phyloP scores from a whole-genome alignment of 2,888 invertebrate genomes.

The Litoditis marina region DNA sequence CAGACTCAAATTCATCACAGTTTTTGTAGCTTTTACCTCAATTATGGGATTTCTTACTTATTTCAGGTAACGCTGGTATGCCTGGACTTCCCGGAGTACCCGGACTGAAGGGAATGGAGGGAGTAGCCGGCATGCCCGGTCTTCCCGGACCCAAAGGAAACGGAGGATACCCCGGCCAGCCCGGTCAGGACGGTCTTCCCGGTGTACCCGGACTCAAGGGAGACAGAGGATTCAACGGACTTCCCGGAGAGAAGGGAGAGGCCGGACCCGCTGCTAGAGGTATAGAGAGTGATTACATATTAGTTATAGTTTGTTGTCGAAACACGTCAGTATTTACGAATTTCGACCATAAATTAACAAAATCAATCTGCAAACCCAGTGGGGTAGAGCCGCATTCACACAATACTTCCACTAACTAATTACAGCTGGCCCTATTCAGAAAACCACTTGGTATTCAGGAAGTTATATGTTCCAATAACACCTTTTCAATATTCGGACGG shows the following conservation, averaged over 20 bases:
- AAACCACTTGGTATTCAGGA: too few relatives aligned
- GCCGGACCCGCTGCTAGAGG: constrained; percentile 45
- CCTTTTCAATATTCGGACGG: too few relatives aligned
- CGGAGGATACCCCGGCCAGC: constrained; percentile 62
- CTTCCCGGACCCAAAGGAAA: constrained; percentile 60
- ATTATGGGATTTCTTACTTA: constrained; percentile 14
- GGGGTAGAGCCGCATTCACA: too few relatives aligned
- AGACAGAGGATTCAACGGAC: constrained; percentile 63
- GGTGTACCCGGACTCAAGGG: constrained; percentile 64
- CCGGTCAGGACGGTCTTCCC: constrained; percentile 59
- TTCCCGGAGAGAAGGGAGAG: constrained; percentile 65
- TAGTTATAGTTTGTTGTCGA: too few relatives aligned
- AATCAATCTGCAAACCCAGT: too few relatives aligned
- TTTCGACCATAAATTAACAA: too few relatives aligned
- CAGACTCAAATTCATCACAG: too few relatives aligned
- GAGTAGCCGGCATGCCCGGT: constrained; percentile 73
- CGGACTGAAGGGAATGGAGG: constrained; percentile 63
- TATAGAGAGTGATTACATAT: too few relatives aligned
- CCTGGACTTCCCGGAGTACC: constrained; percentile 53
- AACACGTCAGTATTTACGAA: too few relatives aligned
- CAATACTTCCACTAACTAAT: too few relatives aligned
- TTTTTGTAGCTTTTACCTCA: background rate
- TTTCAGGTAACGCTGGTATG: constrained; percentile 43
- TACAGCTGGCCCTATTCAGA: too few relatives aligned
- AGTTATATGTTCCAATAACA: too few relatives aligned